Evolutionary conservation across 2,797 vertebrate species (phyloP), one percentile per base, ranked within the genome.

Genomic region (Uromys caudimaculatus): DNA sequence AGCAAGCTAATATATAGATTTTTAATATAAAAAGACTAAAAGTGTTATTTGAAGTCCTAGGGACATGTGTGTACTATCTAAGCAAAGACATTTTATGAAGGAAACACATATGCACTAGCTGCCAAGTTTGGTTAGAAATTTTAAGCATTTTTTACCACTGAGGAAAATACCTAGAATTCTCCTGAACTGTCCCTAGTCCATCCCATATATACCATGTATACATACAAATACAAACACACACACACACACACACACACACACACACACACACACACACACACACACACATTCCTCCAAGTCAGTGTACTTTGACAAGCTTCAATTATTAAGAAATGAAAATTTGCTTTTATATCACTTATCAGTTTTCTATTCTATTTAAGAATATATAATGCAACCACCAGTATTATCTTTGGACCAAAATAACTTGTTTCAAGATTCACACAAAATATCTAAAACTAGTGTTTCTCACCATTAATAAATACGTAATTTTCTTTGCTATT

Each of bases 291-390:
- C 91, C 77, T 95, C 64, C 78, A 58, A 1, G 32, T 52, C 64
- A 71, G 19, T 85, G 19, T 3, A 82, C 23, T 41, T 77, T 90
- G 87, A 27, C 16, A 52, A 92, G 86, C 3, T 84, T n/a, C 8
- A 41, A 82, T 58, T 89, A 95, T 2, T 89, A 71, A 94, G 83
- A 91, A 90, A 79, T 41, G 76, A 87, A 89, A 92, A 79, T 38
- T 56, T 19, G 2, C 58, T 88, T 91, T 83, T 92, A 78, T 89
- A 56, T 79, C 84, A 76, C 60, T 85, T 84, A 21, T 83, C n/a
- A 95, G 21, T 52, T 86, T 84, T 64, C 41, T 67, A 69, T 38
- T 67, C 44, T 85, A 85, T 84, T 84, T 85, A 52, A 71, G 47
- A 52, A 50, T 67, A 50, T 29, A 19, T 24, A 86, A 69, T n/a